Base-by-base conservation (phyloP, 2,797 vertebrate genomes). In the Strix occidentalis region DNA sequence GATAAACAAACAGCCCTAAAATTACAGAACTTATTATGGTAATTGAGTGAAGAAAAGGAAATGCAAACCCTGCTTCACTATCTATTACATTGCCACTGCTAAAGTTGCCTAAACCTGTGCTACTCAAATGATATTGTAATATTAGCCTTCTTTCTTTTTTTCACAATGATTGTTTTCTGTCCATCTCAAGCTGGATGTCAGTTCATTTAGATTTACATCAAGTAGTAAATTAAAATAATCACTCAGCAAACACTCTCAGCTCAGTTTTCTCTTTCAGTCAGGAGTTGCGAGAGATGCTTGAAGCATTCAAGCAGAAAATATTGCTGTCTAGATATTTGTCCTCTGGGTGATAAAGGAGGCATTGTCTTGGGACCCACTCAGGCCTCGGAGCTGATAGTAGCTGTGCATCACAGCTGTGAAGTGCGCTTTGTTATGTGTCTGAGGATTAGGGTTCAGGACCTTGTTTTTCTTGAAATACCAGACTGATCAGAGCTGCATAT, bases 201-300 rank as follows among this genome's bases (percentile, higher is more conserved):
- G 98, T 99, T 99, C 98, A 99, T 99, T 99, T 99, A 99, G 98
- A 99, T 99, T 99, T 99, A 98, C 98, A 99, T 99, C 98, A 98
- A 98, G 98, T 98, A 98, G 98, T 99, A 99, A 99, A 99, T 99
- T 99, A 99, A 98, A 99, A 99, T 99, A 99, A 99, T 99, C 98
- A 99, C 98, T 99, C 98, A 98, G 97, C 98, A 98, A 99, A 98
- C 98, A 99, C 98, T 98, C 98, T 94, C 96, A 95, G 98, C 98
- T 98, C 98, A 98, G 97, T 98, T 98, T 98, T 98, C 98, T 97
- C 97, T 98, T 98, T 98, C 98, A 98, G 97, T 97, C 98, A 98
- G 98, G 97, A 98, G 98, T 98, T 98, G 98, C 81, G 57, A 84
- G 97, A 98, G 98, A 98, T 98, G 98, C 98, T 98, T 97, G 97